phyloP scores from a whole-genome alignment of 1,140 invertebrate genomes.

The Eupeodes corollae region DNA sequence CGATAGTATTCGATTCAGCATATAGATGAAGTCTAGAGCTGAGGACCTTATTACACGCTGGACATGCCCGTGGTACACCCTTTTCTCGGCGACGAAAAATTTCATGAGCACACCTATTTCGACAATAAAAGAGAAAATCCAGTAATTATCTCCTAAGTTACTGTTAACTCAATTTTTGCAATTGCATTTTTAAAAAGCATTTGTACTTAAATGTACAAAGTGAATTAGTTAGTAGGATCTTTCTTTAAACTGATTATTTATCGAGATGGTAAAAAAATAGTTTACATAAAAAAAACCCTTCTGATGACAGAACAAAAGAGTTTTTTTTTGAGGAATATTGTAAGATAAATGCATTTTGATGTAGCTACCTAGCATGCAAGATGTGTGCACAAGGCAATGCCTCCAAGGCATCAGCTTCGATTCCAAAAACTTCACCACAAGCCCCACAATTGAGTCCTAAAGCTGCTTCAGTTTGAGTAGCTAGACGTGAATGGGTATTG shows the following conservation, averaged over 20 bases:
- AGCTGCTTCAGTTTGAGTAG: constrained; percentile 55
- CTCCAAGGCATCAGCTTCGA: constrained; percentile 60
- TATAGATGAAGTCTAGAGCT: constrained; percentile 43
- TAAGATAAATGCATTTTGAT: no score
- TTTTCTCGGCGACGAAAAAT: constrained; percentile 52
- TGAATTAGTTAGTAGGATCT: no score
- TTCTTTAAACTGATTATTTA: no score
- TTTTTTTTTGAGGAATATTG: no score
- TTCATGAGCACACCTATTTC: constrained; percentile 58
- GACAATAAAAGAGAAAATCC: constrained; percentile 8
- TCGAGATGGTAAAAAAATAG: no score
- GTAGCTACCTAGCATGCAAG: constrained; percentile 66
- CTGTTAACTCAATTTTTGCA: no score
- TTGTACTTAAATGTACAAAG: no score
- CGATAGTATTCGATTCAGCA: constrained; percentile 6
- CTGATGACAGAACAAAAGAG: no score
- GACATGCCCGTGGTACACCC: constrained; percentile 45
- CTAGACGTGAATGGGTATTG: constrained; percentile 57
- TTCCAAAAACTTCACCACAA: constrained; percentile 61
- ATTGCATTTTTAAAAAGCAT: no score
- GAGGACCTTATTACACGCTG: constrained; percentile 52
- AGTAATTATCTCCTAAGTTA: no score
- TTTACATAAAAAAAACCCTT: no score
- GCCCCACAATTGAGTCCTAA: constrained; percentile 63
- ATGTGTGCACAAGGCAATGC: constrained; percentile 75